Conservation (phyloP, 2,113 vertebrate genomes). For the Saguinus imperator region DNA sequence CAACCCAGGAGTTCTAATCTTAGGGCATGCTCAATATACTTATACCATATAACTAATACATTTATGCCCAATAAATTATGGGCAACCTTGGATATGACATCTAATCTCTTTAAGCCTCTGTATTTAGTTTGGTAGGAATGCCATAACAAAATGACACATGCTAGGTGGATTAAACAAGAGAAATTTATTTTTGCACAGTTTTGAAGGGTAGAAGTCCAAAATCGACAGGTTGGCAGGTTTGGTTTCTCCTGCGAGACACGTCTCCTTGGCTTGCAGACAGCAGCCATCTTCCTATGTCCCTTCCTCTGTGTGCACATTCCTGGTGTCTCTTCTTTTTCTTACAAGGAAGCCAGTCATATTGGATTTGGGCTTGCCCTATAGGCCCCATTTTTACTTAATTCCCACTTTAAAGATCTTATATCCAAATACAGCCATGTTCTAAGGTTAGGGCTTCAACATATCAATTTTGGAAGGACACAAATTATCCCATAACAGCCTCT, state of each 20-base stretch:
- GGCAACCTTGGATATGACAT: background rate
- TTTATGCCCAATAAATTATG: background rate
- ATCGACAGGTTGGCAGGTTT: background rate
- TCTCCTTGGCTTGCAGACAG: background rate
- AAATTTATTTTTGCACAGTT: constrained; percentile 19
- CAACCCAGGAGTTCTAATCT: background rate
- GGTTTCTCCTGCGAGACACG: background rate
- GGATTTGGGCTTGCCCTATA: background rate
- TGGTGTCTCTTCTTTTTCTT: background rate
- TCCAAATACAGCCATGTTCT: background rate
- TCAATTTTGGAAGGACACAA: background rate
- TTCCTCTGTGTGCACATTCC: background rate
- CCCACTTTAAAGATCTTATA: background rate
- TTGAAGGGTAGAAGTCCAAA: constrained; percentile 1
- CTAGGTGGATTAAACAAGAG: background rate
- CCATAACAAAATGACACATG: background rate
- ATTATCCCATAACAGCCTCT: background rate
- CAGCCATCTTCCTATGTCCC: background rate
- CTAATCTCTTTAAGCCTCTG: background rate
- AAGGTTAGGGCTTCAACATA: background rate
- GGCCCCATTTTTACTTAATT: background rate
- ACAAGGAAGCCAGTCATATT: background rate
- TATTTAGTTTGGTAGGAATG: background rate
- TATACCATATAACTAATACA: background rate
- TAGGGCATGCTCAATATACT: background rate